Conservation (phyloP, 1,140 invertebrate genomes). For the Conus ventricosus region DNA sequence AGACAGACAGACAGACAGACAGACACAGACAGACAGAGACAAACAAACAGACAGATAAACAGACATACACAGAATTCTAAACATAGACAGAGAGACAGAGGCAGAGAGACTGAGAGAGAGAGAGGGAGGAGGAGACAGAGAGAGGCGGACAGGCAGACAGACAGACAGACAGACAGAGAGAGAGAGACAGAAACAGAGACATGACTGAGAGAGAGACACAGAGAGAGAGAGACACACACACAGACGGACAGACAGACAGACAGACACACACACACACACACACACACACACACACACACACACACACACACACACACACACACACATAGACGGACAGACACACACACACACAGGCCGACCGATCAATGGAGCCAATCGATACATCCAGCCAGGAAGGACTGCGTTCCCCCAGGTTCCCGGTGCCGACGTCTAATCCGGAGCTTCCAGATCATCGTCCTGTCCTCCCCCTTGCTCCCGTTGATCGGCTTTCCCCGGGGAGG, state of each 20-base stretch:
- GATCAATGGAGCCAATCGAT: too few species aligned
- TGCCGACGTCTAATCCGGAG: too few species aligned
- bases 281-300: neutral
- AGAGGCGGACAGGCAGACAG: too few species aligned
- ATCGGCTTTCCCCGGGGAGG: too few species aligned
- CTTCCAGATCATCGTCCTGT: too few species aligned
- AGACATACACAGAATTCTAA: too few species aligned
- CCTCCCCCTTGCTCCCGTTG: too few species aligned
- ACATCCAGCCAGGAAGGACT: too few species aligned
- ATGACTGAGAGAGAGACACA: neutral
- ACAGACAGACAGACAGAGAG: neutral
- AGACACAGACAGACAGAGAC: too few species aligned
- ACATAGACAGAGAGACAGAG: conserved; percentile 1
- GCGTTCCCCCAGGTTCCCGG: too few species aligned
- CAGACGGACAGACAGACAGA: neutral
- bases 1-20: too few species aligned
- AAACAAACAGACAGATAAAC: neutral
- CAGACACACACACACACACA: neutral
- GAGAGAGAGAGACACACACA: neutral
- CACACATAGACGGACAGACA: neutral
- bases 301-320: neutral
- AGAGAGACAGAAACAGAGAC: neutral
- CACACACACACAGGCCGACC: neutral
- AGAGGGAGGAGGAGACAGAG: too few species aligned
- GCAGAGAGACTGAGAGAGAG: conserved; percentile 4